Percentiles rank a stretch among this genome's conserved stretches.
phyloP scores from a whole-genome alignment of 1,140 invertebrate genomes.

The Drosophila fuyamai region DNA sequence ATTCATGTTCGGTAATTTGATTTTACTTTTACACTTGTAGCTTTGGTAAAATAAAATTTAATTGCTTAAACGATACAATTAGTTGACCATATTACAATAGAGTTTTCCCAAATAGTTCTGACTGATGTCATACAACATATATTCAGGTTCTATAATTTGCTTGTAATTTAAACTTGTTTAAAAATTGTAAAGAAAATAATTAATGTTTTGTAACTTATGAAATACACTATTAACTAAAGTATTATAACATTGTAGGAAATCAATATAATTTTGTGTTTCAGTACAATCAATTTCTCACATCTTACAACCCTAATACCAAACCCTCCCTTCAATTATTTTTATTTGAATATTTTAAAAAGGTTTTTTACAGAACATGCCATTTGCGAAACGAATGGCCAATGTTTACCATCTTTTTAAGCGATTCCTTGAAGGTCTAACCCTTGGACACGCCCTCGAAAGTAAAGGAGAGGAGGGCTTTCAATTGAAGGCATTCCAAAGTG shows the following conservation, averaged over 20 bases:
- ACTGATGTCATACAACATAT: too few relatives aligned
- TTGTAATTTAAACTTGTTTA: too few relatives aligned
- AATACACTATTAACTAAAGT: too few relatives aligned
- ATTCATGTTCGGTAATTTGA: not conserved
- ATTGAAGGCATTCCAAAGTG: slow-evolving; percentile 43
- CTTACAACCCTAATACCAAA: not conserved
- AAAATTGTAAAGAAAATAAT: too few relatives aligned
- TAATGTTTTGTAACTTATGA: too few relatives aligned
- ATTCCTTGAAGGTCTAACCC: slow-evolving; percentile 5
- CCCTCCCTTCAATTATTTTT: slow-evolving; percentile 3
- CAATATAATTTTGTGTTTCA: not conserved
- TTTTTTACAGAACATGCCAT: slow-evolving; percentile 15
- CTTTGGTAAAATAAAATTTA: too few relatives aligned
- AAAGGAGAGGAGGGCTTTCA: slow-evolving; percentile 25
- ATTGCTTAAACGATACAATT: too few relatives aligned
- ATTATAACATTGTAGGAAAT: not conserved
- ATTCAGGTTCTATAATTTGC: too few relatives aligned
- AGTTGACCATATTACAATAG: too few relatives aligned
- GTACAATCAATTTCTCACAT: not conserved
- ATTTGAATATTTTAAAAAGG: slow-evolving; percentile 33
- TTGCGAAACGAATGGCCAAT: slow-evolving; percentile 12
- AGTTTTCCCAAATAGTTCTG: too few relatives aligned
- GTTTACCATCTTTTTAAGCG: slow-evolving; percentile 34
- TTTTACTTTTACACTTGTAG: not conserved
- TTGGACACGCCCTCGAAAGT: slow-evolving; percentile 38